A percentile compares a stretch with the other conserved stretches of the same genome.
phyloP scores from a whole-genome alignment of 2,888 invertebrate genomes.

The Scaptomyza reducta region DNA sequence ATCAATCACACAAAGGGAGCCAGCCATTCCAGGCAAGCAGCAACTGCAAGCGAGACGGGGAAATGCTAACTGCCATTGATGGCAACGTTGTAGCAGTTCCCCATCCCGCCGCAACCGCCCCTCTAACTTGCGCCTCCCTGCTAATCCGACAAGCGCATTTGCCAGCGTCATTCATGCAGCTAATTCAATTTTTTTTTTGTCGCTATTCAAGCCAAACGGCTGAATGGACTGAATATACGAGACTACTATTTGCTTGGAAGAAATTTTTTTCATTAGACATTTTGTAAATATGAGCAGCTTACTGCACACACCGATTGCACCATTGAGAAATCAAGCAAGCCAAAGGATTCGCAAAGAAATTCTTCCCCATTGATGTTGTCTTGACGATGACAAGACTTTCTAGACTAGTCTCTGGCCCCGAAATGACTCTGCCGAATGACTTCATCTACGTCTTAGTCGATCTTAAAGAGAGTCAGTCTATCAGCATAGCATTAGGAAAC shows the following conservation, averaged over 20 bases:
- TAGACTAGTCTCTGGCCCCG: conserved; percentile 14
- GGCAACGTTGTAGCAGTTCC: conserved; percentile 27
- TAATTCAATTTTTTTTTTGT: conserved; percentile 73
- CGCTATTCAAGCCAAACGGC: conserved; percentile 41
- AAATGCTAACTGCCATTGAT: conserved; percentile 41
- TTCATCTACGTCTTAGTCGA: conserved; percentile 16
- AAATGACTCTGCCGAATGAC: conserved; percentile 49
- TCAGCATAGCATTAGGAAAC: neutral
- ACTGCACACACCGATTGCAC: conserved; percentile 40
- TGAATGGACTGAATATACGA: neutral
- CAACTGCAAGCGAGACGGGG: conserved; percentile 19
- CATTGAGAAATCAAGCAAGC: conserved; percentile 61
- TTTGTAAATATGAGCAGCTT: conserved; percentile 76
- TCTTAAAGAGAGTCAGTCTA: neutral
- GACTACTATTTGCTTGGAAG: conserved; percentile 36
- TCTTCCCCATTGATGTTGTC: conserved; percentile 38
- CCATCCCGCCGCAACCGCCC: no score
- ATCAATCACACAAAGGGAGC: conserved; percentile 58
- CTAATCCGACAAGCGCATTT: conserved; percentile 71
- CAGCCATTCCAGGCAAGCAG: conserved; percentile 16
- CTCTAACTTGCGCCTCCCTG: conserved; percentile 12
- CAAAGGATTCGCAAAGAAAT: conserved; percentile 16
- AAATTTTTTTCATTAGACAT: conserved; percentile 78
- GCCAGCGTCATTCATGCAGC: conserved; percentile 72
- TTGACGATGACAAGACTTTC: conserved; percentile 55